Percentiles rank a stretch among this genome's conserved stretches.
These are phyloP conservation scores for Eulemur coronatus DNA, from an alignment of 2,797 vertebrate genomes.

Conservation along the genomic window DNA sequence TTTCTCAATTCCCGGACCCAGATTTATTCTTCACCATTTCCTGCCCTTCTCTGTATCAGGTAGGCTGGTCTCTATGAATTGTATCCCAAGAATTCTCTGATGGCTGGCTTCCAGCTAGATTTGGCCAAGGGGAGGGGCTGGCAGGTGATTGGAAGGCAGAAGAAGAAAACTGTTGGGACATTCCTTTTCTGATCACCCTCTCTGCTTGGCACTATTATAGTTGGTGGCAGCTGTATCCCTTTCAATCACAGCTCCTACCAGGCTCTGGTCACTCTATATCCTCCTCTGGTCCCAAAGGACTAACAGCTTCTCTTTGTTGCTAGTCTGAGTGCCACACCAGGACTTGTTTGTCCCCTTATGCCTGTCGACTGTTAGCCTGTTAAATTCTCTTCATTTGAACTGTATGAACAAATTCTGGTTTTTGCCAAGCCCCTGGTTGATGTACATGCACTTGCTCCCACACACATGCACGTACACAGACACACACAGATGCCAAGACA, in stretches of 20 bases:
- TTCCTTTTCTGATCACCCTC: background rate
- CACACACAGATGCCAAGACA: background rate
- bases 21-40: background rate
- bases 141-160: background rate
- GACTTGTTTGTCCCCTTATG: background rate
- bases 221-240: background rate
- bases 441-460: background rate
- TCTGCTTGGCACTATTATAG: background rate
- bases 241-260: background rate
- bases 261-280: background rate
- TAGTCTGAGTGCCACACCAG: background rate
- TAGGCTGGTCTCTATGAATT: background rate
- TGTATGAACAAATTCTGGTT: background rate
- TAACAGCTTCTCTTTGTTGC: background rate
- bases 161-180: background rate
- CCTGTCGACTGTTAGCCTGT: accelerated
- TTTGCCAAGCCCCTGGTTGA: background rate
- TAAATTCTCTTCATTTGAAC: background rate
- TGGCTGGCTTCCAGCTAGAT: background rate
- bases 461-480: background rate
- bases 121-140: background rate
- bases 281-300: background rate
- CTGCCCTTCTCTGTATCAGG: background rate
- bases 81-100: background rate
- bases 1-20: background rate